Conservation (phyloP, 2,113 vertebrate species). For the Eulemur rufifrons region DNA sequence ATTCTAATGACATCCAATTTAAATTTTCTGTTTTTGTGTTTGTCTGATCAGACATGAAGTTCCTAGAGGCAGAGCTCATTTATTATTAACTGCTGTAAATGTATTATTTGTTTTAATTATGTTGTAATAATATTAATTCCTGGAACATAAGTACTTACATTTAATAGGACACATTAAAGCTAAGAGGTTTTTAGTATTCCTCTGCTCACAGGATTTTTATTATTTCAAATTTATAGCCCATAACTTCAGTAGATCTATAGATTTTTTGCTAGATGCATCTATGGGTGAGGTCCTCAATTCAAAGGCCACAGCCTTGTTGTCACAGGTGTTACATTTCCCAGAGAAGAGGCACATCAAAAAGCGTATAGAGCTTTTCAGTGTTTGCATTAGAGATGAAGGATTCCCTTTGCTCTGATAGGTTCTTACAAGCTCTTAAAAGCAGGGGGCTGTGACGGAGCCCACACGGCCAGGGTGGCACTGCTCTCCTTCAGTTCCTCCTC, state of each 20-base stretch:
- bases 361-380: not conserved
- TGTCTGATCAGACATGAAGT: not conserved
- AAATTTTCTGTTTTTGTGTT: not conserved
- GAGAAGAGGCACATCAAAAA: not conserved
- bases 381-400: not conserved
- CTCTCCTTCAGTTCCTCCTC: not conserved
- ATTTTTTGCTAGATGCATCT: not conserved
- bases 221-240: not conserved
- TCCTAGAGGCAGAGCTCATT: not conserved
- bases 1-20: not conserved
- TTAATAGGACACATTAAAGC: not conserved
- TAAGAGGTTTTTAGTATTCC: not conserved
- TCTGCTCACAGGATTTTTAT: not conserved
- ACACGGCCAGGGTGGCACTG: not conserved
- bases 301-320: not conserved
- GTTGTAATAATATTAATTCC: not conserved
- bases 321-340: not conserved
- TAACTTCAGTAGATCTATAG: not conserved
- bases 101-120: not conserved
- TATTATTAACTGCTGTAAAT: not conserved
- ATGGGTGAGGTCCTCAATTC: not conserved
- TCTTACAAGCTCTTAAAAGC: not conserved
- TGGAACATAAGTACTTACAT: not conserved
- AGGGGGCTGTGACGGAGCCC: not conserved
- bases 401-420: not conserved